These are phyloP conservation scores for Xylocopa sonorina DNA, from an alignment of 1,140 invertebrate genomes.

Conservation along the genomic window DNA sequence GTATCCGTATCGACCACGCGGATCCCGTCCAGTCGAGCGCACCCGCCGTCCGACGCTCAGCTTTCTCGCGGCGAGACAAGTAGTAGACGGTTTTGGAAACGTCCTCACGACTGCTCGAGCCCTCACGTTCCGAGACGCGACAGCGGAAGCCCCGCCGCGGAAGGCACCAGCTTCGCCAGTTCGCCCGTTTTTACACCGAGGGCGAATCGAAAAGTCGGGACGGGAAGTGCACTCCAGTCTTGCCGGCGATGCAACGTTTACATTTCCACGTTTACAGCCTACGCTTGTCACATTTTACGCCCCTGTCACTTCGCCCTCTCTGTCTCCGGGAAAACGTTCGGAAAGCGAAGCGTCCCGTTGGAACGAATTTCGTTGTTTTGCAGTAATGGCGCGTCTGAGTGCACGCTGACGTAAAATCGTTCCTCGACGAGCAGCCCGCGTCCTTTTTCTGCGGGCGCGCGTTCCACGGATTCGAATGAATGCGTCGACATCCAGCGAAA, in stretches of 20 bases:
- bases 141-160: not conserved
- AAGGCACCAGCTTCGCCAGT: not conserved
- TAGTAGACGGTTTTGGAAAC: constrained; percentile 9
- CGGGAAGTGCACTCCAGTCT: constrained; percentile 21
- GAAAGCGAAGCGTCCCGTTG: constrained; percentile 4
- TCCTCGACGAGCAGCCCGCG: not conserved
- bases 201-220: constrained; percentile 41
- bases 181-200: constrained; percentile 20
- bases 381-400: constrained; percentile 14
- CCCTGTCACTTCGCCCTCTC: constrained; percentile 20
- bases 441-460: not conserved
- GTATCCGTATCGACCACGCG: not conserved
- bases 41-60: no score
- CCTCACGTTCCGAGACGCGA: not conserved
- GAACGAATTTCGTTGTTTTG: constrained; percentile 32
- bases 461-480: no score
- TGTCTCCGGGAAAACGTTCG: constrained; percentile 15
- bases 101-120: not conserved
- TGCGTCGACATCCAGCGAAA: no score
- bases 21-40: not conserved
- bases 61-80: not conserved
- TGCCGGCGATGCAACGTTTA: constrained; percentile 27
- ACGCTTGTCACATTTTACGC: constrained; percentile 37
- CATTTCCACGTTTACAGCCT: constrained; percentile 24
- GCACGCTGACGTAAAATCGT: not conserved